These are phyloP conservation scores for Rapana venosa DNA, from an alignment of 2,888 invertebrate genomes.

Conservation along the genomic window DNA sequence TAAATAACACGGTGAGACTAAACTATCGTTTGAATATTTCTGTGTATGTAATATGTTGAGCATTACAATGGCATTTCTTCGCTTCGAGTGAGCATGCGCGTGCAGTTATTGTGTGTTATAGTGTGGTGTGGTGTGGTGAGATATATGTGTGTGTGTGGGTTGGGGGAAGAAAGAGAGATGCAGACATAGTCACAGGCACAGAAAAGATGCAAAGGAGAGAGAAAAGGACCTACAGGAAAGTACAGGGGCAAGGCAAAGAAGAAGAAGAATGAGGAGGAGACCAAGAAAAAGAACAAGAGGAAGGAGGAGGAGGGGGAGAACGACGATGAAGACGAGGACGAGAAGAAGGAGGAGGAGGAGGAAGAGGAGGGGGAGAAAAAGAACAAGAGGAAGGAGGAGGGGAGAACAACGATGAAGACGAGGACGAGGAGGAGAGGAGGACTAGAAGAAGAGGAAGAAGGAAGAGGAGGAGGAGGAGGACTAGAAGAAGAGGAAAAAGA, in stretches of 20 bases:
- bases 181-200: background rate
- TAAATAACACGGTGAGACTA: no score
- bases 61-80: no score
- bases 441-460: background rate
- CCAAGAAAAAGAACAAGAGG: background rate
- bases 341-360: background rate
- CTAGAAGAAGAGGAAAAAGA: background rate
- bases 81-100: no score
- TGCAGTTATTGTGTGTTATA: no score
- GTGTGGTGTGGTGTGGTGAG: no score
- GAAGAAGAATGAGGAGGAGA: background rate
- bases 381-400: no score
- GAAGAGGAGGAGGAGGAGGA: background rate
- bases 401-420: no score
- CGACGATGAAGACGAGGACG: background rate
- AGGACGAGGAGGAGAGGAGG: background rate
- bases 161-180: background rate
- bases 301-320: background rate
- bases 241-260: no score
- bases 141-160: background rate
- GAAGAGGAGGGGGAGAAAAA: background rate
- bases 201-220: background rate
- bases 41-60: no score
- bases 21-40: no score
- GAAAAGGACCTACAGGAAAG: background rate